Evolutionary conservation across 2,113 vertebrate genomes (phyloP).

Genomic region (Synodontis membranacea): DNA sequence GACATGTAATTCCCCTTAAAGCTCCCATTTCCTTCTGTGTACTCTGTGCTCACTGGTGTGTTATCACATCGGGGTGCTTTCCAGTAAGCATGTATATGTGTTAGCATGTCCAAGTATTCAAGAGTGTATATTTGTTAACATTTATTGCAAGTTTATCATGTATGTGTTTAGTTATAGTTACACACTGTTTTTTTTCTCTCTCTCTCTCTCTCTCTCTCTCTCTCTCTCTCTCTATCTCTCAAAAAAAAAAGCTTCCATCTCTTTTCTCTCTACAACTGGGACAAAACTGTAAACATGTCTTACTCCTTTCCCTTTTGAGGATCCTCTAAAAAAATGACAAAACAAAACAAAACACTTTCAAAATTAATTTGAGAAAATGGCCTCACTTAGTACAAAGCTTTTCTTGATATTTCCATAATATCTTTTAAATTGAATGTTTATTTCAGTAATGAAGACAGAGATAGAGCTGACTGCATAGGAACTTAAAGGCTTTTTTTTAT

Average conservation of each 20-base stretch:
- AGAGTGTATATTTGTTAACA: background rate
- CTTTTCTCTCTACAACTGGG: background rate
- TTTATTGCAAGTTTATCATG: background rate
- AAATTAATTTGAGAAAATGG: background rate
- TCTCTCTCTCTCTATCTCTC: too few species aligned
- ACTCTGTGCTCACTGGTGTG: background rate
- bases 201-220: too few species aligned
- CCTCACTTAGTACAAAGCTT: background rate
- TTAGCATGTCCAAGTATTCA: background rate
- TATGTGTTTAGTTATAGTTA: background rate
- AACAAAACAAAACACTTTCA: background rate
- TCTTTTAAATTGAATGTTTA: background rate
- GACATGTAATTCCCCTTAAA: conserved; percentile 2
- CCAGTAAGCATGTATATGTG: too few species aligned
- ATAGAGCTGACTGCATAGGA: background rate
- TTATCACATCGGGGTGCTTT: background rate
- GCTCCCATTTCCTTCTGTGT: background rate
- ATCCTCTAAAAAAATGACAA: too few species aligned
- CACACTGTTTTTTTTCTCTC: background rate
- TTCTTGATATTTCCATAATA: background rate
- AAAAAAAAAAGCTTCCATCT: background rate
- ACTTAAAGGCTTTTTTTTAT: background rate
- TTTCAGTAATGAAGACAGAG: background rate
- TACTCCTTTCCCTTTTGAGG: too few species aligned
- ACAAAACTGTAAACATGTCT: background rate